phyloP scores from a whole-genome alignment of 2,888 invertebrate genomes.

The Pedicia rivosa region DNA sequence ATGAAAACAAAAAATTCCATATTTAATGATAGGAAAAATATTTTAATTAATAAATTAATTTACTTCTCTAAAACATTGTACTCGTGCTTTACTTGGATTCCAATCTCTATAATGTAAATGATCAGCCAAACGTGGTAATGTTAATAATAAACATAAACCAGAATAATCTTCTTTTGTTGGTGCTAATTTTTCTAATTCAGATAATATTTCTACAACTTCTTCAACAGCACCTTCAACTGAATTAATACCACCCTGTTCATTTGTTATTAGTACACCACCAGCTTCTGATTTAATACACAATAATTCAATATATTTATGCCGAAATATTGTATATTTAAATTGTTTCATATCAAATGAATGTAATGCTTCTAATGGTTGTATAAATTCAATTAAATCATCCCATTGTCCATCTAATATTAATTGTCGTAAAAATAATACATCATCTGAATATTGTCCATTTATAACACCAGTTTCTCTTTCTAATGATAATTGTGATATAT shows the following conservation, averaged over 20 bases:
- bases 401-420: conserved; percentile 94
- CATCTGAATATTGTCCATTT: conserved; percentile 86
- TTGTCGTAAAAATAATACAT: conserved; percentile 83
- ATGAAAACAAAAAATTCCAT: too few relatives aligned
- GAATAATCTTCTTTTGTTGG: conserved; percentile 91
- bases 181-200: conserved; percentile 73
- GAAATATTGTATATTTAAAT: conserved; percentile 73
- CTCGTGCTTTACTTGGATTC: conserved; percentile 91
- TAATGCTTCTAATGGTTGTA: conserved; percentile 75
- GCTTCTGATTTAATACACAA: conserved; percentile 90
- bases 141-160: conserved; percentile 75
- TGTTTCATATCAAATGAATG: conserved; percentile 69
- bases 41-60: too few relatives aligned
- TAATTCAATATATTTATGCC: conserved; percentile 87
- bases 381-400: conserved; percentile 94
- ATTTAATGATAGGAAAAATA: too few relatives aligned
- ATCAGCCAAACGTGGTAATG: conserved; percentile 81
- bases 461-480: conserved; percentile 92
- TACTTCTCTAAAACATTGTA: conserved; percentile 61
- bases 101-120: conserved; percentile 88
- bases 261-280: conserved; percentile 57
- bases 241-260: conserved; percentile 52
- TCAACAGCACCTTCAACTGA: conserved; percentile 85
- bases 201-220: conserved; percentile 83
- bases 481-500: conserved; percentile 78